Conservation (phyloP, 2,888 invertebrate genomes). For the Ypsolopha scabrella region DNA sequence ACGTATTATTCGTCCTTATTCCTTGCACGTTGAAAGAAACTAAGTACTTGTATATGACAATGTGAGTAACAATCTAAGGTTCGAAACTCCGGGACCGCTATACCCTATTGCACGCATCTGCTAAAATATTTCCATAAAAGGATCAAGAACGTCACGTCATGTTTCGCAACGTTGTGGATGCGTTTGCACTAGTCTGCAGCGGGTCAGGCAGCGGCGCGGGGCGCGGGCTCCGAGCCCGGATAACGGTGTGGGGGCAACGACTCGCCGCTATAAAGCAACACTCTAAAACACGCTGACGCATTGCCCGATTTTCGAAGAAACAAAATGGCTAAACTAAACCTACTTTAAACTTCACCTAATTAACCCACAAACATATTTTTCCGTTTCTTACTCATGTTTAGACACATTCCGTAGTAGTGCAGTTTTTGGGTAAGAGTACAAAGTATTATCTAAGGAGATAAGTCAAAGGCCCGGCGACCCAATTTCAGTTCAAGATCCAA, state of each 20-base stretch:
- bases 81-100: neutral
- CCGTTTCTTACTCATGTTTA: too few relatives aligned
- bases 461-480: neutral
- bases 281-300: slow-evolving; percentile 53
- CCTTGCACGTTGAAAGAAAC: neutral
- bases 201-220: neutral
- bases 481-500: slow-evolving; percentile 1
- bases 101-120: neutral
- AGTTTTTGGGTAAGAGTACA: neutral
- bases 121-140: neutral
- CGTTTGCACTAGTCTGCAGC: too few relatives aligned
- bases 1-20: neutral
- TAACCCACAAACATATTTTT: too few relatives aligned
- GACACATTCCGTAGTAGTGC: neutral
- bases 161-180: neutral
- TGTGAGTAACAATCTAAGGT: too few relatives aligned
- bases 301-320: slow-evolving; percentile 14
- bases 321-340: neutral
- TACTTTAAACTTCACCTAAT: neutral
- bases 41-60: too few relatives aligned
- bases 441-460: neutral
- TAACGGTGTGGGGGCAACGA: slow-evolving; percentile 62
- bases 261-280: slow-evolving; percentile 23
- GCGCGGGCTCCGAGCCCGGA: slow-evolving; percentile 18
- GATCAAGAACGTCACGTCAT: neutral